Evolutionary conservation across 2,113 vertebrate species (phyloP).

Genomic region (Nymphicus hollandicus): DNA sequence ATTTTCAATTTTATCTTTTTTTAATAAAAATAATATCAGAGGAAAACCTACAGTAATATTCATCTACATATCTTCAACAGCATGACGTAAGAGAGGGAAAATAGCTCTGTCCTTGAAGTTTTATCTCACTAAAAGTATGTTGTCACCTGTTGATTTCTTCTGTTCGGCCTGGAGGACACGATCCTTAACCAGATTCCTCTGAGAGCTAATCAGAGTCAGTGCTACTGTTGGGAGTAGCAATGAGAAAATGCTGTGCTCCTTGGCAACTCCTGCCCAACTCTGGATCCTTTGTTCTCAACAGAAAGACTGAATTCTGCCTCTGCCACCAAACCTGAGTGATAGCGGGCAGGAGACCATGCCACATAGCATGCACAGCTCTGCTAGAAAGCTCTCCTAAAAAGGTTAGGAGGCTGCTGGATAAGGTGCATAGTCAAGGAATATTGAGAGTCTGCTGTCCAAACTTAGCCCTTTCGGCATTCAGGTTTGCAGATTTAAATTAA

Average conservation of each 20-base stretch:
- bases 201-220: slow-evolving; percentile 36
- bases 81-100: background rate
- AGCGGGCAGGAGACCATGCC: background rate
- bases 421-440: background rate
- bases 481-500: background rate
- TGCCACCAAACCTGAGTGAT: background rate
- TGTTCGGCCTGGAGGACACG: background rate
- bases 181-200: background rate
- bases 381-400: background rate
- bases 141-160: background rate
- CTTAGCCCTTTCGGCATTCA: background rate
- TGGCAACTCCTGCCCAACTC: background rate
- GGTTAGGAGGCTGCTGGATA: background rate
- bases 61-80: background rate
- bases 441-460: background rate
- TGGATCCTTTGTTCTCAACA: background rate
- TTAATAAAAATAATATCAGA: background rate
- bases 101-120: background rate
- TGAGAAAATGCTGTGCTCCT: slow-evolving; percentile 9
- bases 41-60: background rate
- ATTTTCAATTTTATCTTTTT: background rate
- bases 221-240: background rate
- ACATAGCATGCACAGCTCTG: rapidly evolving
- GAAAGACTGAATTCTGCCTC: background rate
- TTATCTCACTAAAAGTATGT: background rate